Conservation (phyloP, 2,797 vertebrate species). For the Echiichthys vipera region DNA sequence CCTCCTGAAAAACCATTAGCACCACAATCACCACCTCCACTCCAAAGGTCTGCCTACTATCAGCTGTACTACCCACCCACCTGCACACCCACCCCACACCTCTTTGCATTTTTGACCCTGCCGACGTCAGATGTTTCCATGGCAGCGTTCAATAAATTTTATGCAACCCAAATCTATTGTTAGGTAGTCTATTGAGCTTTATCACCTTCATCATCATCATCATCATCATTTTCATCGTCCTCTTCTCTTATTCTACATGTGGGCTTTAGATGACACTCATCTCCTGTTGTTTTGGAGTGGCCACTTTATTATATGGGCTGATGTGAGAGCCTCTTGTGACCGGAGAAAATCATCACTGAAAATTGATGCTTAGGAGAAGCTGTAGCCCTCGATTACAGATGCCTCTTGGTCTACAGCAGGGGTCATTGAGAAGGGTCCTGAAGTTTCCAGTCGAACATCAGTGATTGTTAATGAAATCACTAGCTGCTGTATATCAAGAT, state of each 20-base stretch:
- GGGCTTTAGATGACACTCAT: constrained; percentile 52
- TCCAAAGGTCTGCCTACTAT: constrained; percentile 57
- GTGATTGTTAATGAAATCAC: neutral
- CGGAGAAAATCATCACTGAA: constrained; percentile 54
- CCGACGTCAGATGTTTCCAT: constrained; percentile 56
- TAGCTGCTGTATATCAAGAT: neutral
- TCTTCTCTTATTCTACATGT: constrained; percentile 25
- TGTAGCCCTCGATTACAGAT: constrained; percentile 55
- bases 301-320: constrained; percentile 72
- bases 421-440: constrained; percentile 25
- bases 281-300: constrained; percentile 53
- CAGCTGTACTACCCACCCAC: constrained; percentile 49
- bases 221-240: neutral
- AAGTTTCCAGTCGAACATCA: constrained; percentile 2
- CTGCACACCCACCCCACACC: constrained; percentile 48
- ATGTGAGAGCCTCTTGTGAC: constrained; percentile 63
- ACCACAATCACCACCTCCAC: constrained; percentile 68
- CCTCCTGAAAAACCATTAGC: constrained; percentile 64
- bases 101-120: constrained; percentile 52
- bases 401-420: constrained; percentile 29
- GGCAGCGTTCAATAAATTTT: constrained; percentile 31
- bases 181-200: constrained; percentile 28
- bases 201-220: constrained; percentile 19
- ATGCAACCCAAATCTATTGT: neutral
- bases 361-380: constrained; percentile 53